Conservation (phyloP, 2,888 invertebrate genomes). For the Agrochola lota region DNA sequence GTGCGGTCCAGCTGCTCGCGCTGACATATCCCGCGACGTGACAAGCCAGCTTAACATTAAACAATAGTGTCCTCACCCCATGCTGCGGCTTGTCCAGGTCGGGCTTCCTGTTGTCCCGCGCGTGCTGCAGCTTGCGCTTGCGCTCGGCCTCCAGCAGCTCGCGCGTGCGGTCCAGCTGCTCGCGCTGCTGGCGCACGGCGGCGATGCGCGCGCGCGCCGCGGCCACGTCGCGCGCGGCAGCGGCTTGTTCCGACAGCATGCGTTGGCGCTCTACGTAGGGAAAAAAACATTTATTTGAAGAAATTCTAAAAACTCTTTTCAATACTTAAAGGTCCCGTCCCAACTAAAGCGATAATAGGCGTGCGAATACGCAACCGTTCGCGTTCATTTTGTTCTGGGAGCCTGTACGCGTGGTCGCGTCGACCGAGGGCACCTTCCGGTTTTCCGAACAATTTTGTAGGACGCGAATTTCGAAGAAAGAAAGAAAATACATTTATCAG, state of each 20-base stretch:
- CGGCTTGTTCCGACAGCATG: constrained; percentile 71
- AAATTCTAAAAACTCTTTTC: background rate
- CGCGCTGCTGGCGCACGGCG: constrained; percentile 85
- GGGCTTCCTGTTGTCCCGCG: constrained; percentile 86
- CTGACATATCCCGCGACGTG: constrained; percentile 70
- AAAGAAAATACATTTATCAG: too few relatives aligned
- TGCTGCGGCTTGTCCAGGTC: constrained; percentile 65
- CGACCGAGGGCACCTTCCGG: background rate
- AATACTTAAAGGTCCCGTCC: too few relatives aligned
- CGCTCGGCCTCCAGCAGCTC: constrained; percentile 88
- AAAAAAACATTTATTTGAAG: background rate
- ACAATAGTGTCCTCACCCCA: background rate
- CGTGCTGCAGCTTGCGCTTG: constrained; percentile 87
- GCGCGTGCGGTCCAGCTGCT: constrained; percentile 85
- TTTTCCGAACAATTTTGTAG: background rate
- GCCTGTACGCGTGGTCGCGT: background rate
- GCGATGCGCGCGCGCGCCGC: constrained; percentile 85
- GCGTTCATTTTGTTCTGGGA: background rate
- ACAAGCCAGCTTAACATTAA: fast-evolving
- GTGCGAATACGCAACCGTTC: background rate
- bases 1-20: constrained; percentile 85
- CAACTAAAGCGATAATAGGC: background rate
- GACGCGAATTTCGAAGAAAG: too few relatives aligned
- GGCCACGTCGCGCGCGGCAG: constrained; percentile 74
- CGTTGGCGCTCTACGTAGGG: constrained; percentile 50